A percentile compares a stretch with the other conserved stretches of the same genome.
Evolutionary conservation across 2,797 vertebrate genomes (phyloP).

Genomic region (Centroberyx gerrardi): DNA sequence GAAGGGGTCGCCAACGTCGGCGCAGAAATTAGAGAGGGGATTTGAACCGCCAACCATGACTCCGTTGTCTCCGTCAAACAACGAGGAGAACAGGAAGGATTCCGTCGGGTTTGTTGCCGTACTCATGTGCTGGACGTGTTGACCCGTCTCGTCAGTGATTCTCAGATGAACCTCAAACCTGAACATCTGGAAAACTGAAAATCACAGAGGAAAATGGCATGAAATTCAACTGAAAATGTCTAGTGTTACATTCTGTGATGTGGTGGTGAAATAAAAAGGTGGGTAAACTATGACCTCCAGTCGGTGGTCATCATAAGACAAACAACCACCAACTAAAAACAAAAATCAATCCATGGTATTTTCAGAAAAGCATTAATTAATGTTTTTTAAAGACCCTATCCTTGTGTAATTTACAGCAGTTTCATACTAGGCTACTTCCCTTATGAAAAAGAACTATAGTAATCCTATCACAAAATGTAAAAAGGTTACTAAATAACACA

Average conservation of each 20-base stretch:
- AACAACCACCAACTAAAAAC: background rate
- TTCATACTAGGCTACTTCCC: too few relatives aligned
- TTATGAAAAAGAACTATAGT: too few relatives aligned
- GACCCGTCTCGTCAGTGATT: constrained; percentile 85
- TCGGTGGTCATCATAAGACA: too few relatives aligned
- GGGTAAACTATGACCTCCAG: too few relatives aligned
- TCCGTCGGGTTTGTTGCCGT: constrained; percentile 71
- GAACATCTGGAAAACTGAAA: constrained; percentile 88
- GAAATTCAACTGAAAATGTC: background rate
- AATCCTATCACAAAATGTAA: too few relatives aligned
- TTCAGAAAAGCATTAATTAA: too few relatives aligned
- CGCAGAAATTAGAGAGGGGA: constrained; percentile 79
- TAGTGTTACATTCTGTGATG: background rate
- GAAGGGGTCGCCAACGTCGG: constrained; percentile 74
- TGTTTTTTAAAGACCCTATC: too few relatives aligned
- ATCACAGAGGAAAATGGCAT: background rate
- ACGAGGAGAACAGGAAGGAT: constrained; percentile 84
- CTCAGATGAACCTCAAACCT: constrained; percentile 86
- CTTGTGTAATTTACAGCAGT: too few relatives aligned
- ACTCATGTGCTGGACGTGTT: constrained; percentile 84
- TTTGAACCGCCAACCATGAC: constrained; percentile 77
- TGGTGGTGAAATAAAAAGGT: background rate
- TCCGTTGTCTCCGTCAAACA: constrained; percentile 82
- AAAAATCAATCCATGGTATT: background rate
- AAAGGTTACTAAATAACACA: too few relatives aligned